Evolutionary conservation across 2,888 invertebrate genomes (phyloP).

Genomic region (Margaritifera margaritifera): DNA sequence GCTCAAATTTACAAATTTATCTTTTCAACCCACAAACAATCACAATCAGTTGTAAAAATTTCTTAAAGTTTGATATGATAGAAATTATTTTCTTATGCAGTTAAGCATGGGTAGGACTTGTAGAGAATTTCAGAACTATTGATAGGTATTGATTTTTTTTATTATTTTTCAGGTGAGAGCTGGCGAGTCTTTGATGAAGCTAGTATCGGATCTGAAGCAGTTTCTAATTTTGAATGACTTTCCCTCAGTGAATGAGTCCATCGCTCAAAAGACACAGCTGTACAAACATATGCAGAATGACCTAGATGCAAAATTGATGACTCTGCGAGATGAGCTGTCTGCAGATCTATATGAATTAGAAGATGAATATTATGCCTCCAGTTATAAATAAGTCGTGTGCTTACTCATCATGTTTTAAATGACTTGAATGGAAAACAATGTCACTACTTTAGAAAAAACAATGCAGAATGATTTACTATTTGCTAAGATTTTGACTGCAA

Average conservation of each 20-base stretch:
- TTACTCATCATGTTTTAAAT: too few relatives aligned
- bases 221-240: conserved; percentile 98
- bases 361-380: conserved; percentile 86
- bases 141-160: neutral
- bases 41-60: too few relatives aligned
- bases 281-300: conserved; percentile 92
- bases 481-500: too few relatives aligned
- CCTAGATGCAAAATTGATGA: conserved; percentile 94
- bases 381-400: conserved; percentile 59
- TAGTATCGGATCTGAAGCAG: conserved; percentile 98
- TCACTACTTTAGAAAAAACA: too few relatives aligned
- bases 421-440: too few relatives aligned
- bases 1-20: too few relatives aligned
- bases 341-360: conserved; percentile 93
- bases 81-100: neutral
- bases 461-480: too few relatives aligned
- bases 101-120: neutral
- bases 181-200: conserved; percentile 96
- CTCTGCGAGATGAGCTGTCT: conserved; percentile 93
- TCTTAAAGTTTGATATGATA: neutral
- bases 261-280: conserved; percentile 91
- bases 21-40: too few relatives aligned
- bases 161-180: conserved; percentile 82
- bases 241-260: conserved; percentile 97
- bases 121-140: neutral